A percentile compares a stretch with the other conserved stretches of the same genome.
These are phyloP conservation scores for Leptinotarsa texana DNA, from an alignment of 1,140 invertebrate genomes.

Conservation along the genomic window DNA sequence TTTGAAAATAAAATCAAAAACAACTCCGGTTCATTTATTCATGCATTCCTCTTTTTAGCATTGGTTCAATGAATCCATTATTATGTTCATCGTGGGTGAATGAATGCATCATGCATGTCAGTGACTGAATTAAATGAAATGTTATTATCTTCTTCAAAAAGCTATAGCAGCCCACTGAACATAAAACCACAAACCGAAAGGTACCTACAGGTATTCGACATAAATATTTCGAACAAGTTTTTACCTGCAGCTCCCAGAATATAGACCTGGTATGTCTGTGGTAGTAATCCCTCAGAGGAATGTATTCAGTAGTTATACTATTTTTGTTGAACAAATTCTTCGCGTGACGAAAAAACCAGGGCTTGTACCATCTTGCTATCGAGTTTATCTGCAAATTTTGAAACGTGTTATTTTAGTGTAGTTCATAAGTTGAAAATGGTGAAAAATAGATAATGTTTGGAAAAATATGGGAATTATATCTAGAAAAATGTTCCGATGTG, in stretches of 20 bases:
- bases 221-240: background rate
- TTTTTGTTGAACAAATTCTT: conserved; percentile 57
- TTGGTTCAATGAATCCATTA: too few relatives aligned
- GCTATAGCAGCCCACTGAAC: background rate
- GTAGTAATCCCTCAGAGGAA: conserved; percentile 81
- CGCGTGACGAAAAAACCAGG: conserved; percentile 85
- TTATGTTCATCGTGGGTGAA: too few relatives aligned
- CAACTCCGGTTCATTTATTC: too few relatives aligned
- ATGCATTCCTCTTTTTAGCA: too few relatives aligned
- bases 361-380: conserved; percentile 79
- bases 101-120: too few relatives aligned
- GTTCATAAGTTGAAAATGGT: too few relatives aligned
- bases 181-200: conserved; percentile 9
- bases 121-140: background rate
- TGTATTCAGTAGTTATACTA: conserved; percentile 65
- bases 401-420: background rate
- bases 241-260: conserved; percentile 82
- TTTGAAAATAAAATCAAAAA: too few relatives aligned
- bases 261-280: conserved; percentile 79
- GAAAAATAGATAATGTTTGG: too few relatives aligned
- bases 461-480: too few relatives aligned
- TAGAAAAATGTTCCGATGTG: too few relatives aligned
- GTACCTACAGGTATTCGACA: background rate
- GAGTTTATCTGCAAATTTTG: conserved; percentile 62
- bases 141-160: background rate